phyloP scores from a whole-genome alignment of 2,888 invertebrate species.

The Microdon myrmicae region DNA sequence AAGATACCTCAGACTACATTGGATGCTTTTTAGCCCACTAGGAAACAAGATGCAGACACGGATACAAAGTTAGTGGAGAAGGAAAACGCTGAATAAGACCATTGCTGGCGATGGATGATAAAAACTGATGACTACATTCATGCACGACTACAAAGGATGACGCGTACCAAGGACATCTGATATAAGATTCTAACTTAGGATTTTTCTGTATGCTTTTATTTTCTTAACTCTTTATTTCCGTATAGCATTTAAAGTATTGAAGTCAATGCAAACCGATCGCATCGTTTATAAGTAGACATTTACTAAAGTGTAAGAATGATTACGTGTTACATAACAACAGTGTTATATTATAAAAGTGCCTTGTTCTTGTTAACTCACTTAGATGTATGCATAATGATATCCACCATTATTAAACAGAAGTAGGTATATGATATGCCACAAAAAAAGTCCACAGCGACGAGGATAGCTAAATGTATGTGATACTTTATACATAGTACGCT shows the following conservation, averaged over 20 bases:
- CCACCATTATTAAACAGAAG: too few relatives aligned
- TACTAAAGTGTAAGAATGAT: conserved; percentile 36
- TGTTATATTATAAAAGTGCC: too few relatives aligned
- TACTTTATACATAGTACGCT: too few relatives aligned
- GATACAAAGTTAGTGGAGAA: conserved; percentile 13
- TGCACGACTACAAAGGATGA: conserved; percentile 26
- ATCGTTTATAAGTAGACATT: conserved; percentile 23
- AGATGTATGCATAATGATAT: too few relatives aligned
- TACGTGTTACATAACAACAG: conserved; percentile 32
- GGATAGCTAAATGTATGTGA: too few relatives aligned
- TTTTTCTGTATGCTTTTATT: conserved; percentile 6
- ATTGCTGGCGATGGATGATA: conserved; percentile 1
- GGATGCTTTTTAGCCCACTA: conserved; percentile 27
- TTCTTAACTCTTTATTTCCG: conserved; percentile 18
- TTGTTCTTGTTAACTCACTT: too few relatives aligned
- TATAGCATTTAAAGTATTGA: conserved; percentile 32
- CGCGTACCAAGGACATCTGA: conserved; percentile 18
- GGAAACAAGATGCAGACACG: conserved; percentile 21
- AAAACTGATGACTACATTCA: conserved; percentile 13
- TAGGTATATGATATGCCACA: too few relatives aligned
- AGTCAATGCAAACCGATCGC: conserved; percentile 47
- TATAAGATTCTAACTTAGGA: conserved; percentile 4
- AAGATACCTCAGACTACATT: neutral
- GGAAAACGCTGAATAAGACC: conserved; percentile 16
- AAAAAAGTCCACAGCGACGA: too few relatives aligned